Evolutionary conservation across 2,797 vertebrate genomes (phyloP).

Genomic region (Numenius phaeopus): DNA sequence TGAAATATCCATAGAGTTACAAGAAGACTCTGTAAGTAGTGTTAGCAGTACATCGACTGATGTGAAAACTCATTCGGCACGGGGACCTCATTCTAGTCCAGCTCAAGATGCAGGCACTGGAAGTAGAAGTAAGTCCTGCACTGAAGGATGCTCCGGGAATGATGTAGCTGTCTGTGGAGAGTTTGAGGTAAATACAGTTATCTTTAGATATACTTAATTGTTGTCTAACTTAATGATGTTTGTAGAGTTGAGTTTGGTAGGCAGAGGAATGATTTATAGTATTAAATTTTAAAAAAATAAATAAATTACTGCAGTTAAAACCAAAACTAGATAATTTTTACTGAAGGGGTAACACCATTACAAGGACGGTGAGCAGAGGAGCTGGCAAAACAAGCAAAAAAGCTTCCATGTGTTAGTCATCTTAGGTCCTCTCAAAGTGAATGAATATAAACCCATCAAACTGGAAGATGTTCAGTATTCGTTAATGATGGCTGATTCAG

Average conservation of each 20-base stretch:
- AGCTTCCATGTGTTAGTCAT: background rate
- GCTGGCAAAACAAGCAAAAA: background rate
- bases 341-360: background rate
- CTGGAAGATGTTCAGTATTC: background rate
- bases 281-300: background rate
- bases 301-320: background rate
- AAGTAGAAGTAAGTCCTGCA: conserved; percentile 16
- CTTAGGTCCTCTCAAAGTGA: background rate
- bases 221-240: background rate
- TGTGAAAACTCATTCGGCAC: background rate
- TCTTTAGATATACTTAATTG: background rate
- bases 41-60: background rate
- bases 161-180: conserved; percentile 72
- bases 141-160: conserved; percentile 71
- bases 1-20: background rate
- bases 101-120: background rate
- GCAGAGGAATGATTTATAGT: background rate
- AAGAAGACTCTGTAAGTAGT: background rate
- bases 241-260: background rate
- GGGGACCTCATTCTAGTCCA: background rate
- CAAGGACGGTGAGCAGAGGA: background rate
- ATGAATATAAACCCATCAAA: background rate
- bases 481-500: background rate
- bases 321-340: background rate
- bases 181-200: conserved; percentile 71